phyloP scores from a whole-genome alignment of 2,797 vertebrate genomes.

The Pangasius macronema region DNA sequence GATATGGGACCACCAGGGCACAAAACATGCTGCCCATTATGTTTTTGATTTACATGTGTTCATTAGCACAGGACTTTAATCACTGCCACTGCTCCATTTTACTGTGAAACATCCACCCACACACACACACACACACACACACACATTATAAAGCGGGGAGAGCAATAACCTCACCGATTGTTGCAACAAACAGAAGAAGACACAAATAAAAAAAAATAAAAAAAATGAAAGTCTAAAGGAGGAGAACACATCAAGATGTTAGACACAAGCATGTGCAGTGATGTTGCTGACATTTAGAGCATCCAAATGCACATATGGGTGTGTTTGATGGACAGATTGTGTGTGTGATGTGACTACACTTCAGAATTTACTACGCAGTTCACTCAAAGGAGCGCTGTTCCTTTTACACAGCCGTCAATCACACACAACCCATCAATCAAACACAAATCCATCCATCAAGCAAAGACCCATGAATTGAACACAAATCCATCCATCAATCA shows the following conservation, averaged over 20 bases:
- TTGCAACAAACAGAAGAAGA: background rate
- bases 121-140: background rate
- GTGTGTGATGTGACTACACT: constrained; percentile 40
- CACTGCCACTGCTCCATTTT: background rate
- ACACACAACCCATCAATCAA: background rate
- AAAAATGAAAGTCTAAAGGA: background rate
- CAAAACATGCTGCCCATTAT: constrained; percentile 19
- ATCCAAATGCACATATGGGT: constrained; percentile 19
- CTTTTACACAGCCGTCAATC: constrained; percentile 34
- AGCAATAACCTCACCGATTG: background rate
- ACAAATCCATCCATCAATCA: background rate
- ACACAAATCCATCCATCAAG: background rate
- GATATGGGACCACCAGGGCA: constrained; percentile 34
- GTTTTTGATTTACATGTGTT: constrained; percentile 5
- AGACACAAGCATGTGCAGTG: constrained; percentile 21
- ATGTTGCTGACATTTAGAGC: constrained; percentile 41
- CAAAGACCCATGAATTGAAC: background rate
- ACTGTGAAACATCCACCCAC: no score
- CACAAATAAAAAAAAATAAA: background rate
- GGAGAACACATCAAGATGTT: background rate
- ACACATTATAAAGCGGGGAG: background rate
- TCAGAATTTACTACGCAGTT: constrained; percentile 28
- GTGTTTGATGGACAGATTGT: constrained; percentile 31
- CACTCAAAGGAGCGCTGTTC: background rate
- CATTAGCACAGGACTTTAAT: constrained; percentile 2